Evolutionary conservation across 2,113 vertebrate genomes (phyloP), one percentile per base, ranked within the genome.

Genomic region (Pollachius pollachius): DNA sequence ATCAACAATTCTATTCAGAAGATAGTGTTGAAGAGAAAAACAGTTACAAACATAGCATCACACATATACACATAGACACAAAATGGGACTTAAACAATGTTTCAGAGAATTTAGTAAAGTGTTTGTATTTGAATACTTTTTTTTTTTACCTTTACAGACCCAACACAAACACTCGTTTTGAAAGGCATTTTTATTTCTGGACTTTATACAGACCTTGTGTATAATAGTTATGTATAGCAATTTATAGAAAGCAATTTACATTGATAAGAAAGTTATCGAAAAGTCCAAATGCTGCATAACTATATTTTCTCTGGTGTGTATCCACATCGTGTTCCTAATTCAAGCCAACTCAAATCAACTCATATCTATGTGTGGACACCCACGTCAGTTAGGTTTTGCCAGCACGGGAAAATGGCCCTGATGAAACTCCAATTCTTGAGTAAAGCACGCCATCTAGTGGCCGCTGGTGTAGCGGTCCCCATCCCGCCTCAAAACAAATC

Each of bases 171-270:
- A 16, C 0, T 17, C 21, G 21, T 72, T 69, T 72, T 86, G 80
- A 72, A 82, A 88, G 69, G 37, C 67, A 72, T 90, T 48, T 89
- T 91, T 90, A 90, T 89, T 91, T 86, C 58, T 59, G 78, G 84
- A 89, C 86, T 86, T 87, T 85, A 62, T 84, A 87, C 80, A 88
- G 82, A 83, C 71, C 37, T 79, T 23, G 78, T 77, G 48, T 81
- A 78, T 62, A 73, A 75, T 86, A 76, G 80, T 81, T 77, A 79
- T 82, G 78, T 84, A 70, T 84, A 85, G 73, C 76, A 85, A 84
- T 81, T 89, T 67, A 84, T 89, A 89, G 83, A 89, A 89, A 88
- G 83, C 81, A 76, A 75, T 83, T 82, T 79, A 83, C 64, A 70
- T 74, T 70, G 75, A 41, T 66, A 90, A 85, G 83, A 90, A 91